Evolutionary conservation across 2,113 vertebrate genomes (phyloP), one percentile per base, ranked within the genome.

Genomic region (Polypterus bichir): DNA sequence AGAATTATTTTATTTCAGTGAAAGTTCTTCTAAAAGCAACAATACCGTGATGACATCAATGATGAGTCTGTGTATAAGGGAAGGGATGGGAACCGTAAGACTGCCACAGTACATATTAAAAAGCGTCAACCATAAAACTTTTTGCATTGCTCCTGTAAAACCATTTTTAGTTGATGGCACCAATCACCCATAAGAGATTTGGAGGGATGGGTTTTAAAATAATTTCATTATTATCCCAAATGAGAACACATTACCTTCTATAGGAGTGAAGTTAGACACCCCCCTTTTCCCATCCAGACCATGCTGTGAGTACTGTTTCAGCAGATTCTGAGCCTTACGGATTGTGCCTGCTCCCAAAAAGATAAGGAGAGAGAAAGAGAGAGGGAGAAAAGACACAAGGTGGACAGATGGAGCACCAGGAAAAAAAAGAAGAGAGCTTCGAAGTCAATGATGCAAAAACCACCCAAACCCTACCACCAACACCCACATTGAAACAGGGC

Each of bases 241-340:
- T 54, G 47, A 59, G 68, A 69, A 74, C 70, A 74, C 62, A 84
- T 97, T 98, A 99, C 96, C 96, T 97, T 99, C 96, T 84, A 88
- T 80, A 88, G 92, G 91, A 87, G 92, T 91, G 89, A 98, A 92
- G 92, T 93, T 96, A 92, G 94, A 93, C 80, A 91, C 91, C 88
- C 92, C 93, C 88, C 95, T 98, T 94, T 96, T 98, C 88, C 94
- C 96, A 90, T 99, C 96, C 89, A 97, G 92, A 90, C 93, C 94
- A 89, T 98, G 94, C 92, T 98, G 94, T 83, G 96, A 98, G 88
- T 98, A 98, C 79, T 97, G 96, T 93, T 98, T 99, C 86, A 99
- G 93, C 89, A 99, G 96, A 82, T 97, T 97, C 92, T 97, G 96
- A 89, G 95, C 95, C 87, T 98, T 99, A 82, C 96, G 95, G 88